Conservation (phyloP, 2,113 vertebrate species). For the Vicugna pacos region DNA sequence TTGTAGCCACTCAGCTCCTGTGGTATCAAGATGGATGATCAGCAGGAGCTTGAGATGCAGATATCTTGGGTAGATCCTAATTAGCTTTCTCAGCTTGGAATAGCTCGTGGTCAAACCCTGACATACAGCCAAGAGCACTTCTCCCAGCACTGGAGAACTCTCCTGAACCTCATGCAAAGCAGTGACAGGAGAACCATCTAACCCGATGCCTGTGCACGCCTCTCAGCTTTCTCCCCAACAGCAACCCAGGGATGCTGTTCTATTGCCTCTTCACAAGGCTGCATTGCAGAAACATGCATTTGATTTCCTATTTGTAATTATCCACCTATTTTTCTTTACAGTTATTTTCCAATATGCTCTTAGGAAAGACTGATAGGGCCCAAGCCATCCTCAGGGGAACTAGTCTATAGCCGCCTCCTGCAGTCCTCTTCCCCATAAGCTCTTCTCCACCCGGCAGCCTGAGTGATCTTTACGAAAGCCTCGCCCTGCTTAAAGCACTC, state of each 20-base stretch:
- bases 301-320: conserved; percentile 29
- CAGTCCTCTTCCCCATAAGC: background rate
- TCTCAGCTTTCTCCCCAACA: background rate
- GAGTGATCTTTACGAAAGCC: background rate
- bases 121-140: background rate
- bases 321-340: background rate
- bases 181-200: background rate
- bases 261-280: background rate
- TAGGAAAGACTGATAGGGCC: background rate
- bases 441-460: background rate
- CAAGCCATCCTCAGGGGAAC: background rate
- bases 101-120: background rate
- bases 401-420: background rate
- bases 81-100: conserved; percentile 37
- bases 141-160: background rate
- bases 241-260: background rate
- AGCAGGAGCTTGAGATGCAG: background rate
- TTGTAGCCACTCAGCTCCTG: background rate
- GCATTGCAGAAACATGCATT: background rate
- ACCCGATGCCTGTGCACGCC: background rate
- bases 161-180: background rate
- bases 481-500: background rate
- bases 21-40: background rate
- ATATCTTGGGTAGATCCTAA: background rate
- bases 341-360: background rate